Conservation (phyloP, 2,113 vertebrate genomes). For the Pontoporia blainvillei region DNA sequence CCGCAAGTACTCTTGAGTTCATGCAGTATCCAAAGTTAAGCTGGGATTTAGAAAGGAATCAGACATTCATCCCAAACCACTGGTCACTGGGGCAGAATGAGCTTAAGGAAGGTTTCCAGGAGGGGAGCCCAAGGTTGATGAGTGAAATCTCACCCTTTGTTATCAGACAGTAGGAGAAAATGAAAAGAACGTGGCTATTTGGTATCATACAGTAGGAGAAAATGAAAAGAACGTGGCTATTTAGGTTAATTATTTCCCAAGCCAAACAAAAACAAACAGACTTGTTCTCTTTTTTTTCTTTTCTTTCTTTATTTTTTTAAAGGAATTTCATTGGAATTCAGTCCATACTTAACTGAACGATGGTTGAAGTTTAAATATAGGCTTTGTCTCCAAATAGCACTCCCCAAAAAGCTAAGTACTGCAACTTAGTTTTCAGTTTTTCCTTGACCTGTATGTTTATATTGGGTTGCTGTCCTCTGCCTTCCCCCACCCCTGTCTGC, state of each 20-base stretch:
- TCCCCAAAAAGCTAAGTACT: neutral
- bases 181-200: neutral
- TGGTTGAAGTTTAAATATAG: neutral
- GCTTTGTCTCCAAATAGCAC: slow-evolving; percentile 1
- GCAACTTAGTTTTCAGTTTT: neutral
- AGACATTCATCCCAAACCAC: too few species aligned
- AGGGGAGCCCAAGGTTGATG: neutral
- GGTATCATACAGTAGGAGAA: neutral
- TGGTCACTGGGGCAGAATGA: neutral
- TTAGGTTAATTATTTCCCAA: neutral
- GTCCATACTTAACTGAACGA: neutral
- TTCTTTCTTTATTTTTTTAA: neutral
- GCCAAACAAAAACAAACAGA: neutral
- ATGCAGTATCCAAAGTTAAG: neutral
- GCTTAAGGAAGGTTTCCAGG: neutral
- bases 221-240: neutral
- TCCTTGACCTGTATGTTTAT: neutral
- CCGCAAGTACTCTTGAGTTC: neutral
- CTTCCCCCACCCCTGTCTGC: neutral
- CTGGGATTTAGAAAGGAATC: neutral
- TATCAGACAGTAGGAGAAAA: neutral
- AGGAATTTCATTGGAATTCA: slow-evolving; percentile 25
- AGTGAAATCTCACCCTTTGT: neutral
- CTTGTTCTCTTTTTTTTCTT: neutral
- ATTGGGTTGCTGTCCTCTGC: neutral